These are phyloP conservation scores for Drosophila navojoa DNA, from an alignment of 1,140 invertebrate genomes.

Conservation along the genomic window DNA sequence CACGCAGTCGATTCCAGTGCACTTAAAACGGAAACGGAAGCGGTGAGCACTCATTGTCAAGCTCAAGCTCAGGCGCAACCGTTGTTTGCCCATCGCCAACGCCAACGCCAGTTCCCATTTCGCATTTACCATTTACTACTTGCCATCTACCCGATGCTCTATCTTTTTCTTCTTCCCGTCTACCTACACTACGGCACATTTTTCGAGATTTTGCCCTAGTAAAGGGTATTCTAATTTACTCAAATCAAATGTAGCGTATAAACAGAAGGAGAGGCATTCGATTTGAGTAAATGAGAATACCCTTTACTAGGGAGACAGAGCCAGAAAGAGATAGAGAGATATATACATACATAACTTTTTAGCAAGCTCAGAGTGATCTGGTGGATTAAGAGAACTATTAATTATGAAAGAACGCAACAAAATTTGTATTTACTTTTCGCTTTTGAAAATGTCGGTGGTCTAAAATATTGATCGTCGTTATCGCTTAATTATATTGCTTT, in stretches of 20 bases:
- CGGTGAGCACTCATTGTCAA: constrained; percentile 75
- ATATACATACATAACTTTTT: too few relatives aligned
- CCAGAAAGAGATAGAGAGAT: too few relatives aligned
- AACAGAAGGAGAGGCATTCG: too few relatives aligned
- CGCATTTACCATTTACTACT: constrained; percentile 48
- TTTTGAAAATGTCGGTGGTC: too few relatives aligned
- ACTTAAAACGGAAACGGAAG: constrained; percentile 74
- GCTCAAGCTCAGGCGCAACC: constrained; percentile 68
- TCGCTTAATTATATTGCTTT: too few relatives aligned
- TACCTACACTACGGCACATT: constrained; percentile 22
- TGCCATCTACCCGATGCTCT: constrained; percentile 39
- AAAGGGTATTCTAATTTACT: not conserved
- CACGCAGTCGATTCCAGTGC: constrained; percentile 50
- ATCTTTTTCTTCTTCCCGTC: constrained; percentile 19
- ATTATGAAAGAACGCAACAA: too few relatives aligned
- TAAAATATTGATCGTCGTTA: too few relatives aligned
- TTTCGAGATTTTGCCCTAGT: not conserved
- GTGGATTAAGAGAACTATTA: too few relatives aligned
- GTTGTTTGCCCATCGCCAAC: constrained; percentile 52
- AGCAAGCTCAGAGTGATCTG: too few relatives aligned
- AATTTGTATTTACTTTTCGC: too few relatives aligned
- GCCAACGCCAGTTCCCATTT: not conserved
- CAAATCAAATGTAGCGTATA: not conserved
- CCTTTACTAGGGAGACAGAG: too few relatives aligned
- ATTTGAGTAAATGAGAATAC: too few relatives aligned